phyloP scores from a whole-genome alignment of 2,888 invertebrate species.

The Sclerodermus sp. region DNA sequence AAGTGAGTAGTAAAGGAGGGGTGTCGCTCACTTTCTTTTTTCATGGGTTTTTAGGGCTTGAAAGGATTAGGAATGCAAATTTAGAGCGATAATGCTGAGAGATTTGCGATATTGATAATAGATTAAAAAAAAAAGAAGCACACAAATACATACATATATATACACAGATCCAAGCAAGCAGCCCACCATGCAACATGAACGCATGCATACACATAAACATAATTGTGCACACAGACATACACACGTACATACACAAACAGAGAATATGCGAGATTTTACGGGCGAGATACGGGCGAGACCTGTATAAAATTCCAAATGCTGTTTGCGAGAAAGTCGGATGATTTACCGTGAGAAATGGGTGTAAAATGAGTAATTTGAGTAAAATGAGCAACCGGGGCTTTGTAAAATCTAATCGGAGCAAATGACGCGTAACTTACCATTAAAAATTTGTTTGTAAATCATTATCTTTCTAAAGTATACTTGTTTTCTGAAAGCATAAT shows the following conservation, averaged over 20 bases:
- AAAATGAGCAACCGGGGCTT: conserved; percentile 15
- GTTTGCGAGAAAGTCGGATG: conserved; percentile 26
- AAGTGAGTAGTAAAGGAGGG: too few species aligned
- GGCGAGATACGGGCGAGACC: conserved; percentile 2
- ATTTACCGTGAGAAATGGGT: too few species aligned
- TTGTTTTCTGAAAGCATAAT: conserved; percentile 58
- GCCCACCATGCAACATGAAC: too few species aligned
- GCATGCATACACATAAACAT: background rate
- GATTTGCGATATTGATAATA: too few species aligned
- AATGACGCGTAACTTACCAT: conserved; percentile 49
- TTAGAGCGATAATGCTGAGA: too few species aligned
- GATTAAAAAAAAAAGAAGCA: background rate
- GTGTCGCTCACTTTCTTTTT: too few species aligned
- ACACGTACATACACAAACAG: background rate
- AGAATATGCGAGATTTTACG: conserved; percentile 6
- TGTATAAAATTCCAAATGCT: conserved; percentile 2
- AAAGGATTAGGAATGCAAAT: too few species aligned
- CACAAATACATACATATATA: conserved; percentile 3
- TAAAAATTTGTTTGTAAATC: conserved; percentile 63
- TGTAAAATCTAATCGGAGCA: conserved; percentile 25
- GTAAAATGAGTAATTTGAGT: too few species aligned
- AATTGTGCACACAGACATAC: background rate
- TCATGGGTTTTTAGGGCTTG: too few species aligned
- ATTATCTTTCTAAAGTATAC: conserved; percentile 62
- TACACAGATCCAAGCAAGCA: background rate